These are phyloP conservation scores for Sardina pilchardus DNA, from an alignment of 2,113 vertebrate species.

Conservation along the genomic window DNA sequence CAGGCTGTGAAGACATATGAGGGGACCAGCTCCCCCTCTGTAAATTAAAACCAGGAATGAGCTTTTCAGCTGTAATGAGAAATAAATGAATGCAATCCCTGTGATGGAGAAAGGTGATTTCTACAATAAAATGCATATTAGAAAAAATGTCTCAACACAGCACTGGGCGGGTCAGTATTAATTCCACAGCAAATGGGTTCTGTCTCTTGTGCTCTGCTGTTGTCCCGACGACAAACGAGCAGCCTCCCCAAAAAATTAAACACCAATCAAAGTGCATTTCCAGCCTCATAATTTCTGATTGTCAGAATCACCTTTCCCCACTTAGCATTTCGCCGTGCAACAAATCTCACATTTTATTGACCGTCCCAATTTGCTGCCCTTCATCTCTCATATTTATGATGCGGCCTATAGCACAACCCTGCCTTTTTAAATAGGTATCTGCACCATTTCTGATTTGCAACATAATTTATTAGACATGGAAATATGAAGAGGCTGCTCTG, in stretches of 20 bases:
- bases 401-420: constrained; percentile 76
- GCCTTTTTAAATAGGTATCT: constrained; percentile 84
- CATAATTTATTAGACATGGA: constrained; percentile 91
- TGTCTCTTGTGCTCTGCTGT: constrained; percentile 66
- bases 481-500: constrained; percentile 78
- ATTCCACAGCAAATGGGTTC: constrained; percentile 73
- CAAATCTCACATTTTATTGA: constrained; percentile 90
- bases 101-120: constrained; percentile 71
- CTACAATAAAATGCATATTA: constrained; percentile 72
- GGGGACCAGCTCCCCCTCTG: constrained; percentile 52
- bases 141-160: constrained; percentile 73
- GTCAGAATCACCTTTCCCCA: constrained; percentile 77
- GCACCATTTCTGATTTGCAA: constrained; percentile 82
- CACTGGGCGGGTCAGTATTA: constrained; percentile 67
- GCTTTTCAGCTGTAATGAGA: constrained; percentile 75
- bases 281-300: constrained; percentile 87
- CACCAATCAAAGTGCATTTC: constrained; percentile 85
- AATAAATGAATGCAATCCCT: constrained; percentile 76
- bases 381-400: constrained; percentile 93
- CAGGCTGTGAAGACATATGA: constrained; percentile 57
- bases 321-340: constrained; percentile 76
- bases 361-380: constrained; percentile 86
- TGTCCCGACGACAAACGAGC: constrained; percentile 64
- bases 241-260: constrained; percentile 77
- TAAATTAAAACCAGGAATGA: constrained; percentile 72